These are phyloP conservation scores for Caranx melampygus DNA, from an alignment of 2,113 vertebrate genomes.

Conservation along the genomic window DNA sequence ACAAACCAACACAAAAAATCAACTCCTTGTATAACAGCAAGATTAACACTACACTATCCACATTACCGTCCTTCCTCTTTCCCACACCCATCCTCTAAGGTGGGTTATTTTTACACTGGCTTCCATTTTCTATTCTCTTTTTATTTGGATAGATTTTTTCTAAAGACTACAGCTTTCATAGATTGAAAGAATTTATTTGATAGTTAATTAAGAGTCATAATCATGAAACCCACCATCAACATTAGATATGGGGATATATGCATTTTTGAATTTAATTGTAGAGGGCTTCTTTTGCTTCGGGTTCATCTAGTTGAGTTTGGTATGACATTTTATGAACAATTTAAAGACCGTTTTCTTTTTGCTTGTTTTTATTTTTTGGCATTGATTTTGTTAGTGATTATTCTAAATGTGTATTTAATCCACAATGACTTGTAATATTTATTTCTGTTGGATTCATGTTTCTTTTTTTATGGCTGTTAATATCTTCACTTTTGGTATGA, in stretches of 20 bases:
- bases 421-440: slow-evolving; percentile 88
- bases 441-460: slow-evolving; percentile 83
- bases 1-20: slow-evolving; percentile 3
- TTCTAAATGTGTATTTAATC: slow-evolving; percentile 84
- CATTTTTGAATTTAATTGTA: slow-evolving; percentile 83
- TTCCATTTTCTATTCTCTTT: slow-evolving; percentile 65
- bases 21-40: slow-evolving; percentile 11
- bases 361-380: slow-evolving; percentile 64
- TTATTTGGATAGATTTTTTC: slow-evolving; percentile 52
- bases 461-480: slow-evolving; percentile 76
- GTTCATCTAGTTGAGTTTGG: slow-evolving; percentile 84
- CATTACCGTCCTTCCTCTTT: slow-evolving; percentile 49
- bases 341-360: slow-evolving; percentile 59
- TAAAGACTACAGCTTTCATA: slow-evolving; percentile 59
- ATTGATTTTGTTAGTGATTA: slow-evolving; percentile 79
- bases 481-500: slow-evolving; percentile 63
- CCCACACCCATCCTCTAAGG: slow-evolving; percentile 2
- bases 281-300: slow-evolving; percentile 83
- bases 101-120: slow-evolving; percentile 54
- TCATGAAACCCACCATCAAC: slow-evolving; percentile 61
- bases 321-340: slow-evolving; percentile 76
- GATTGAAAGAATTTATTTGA: slow-evolving; percentile 56
- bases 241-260: slow-evolving; percentile 82
- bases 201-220: slow-evolving; percentile 67
- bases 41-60: slow-evolving; percentile 11